phyloP scores from a whole-genome alignment of 2,797 vertebrate genomes.

The Artibeus lituratus region DNA sequence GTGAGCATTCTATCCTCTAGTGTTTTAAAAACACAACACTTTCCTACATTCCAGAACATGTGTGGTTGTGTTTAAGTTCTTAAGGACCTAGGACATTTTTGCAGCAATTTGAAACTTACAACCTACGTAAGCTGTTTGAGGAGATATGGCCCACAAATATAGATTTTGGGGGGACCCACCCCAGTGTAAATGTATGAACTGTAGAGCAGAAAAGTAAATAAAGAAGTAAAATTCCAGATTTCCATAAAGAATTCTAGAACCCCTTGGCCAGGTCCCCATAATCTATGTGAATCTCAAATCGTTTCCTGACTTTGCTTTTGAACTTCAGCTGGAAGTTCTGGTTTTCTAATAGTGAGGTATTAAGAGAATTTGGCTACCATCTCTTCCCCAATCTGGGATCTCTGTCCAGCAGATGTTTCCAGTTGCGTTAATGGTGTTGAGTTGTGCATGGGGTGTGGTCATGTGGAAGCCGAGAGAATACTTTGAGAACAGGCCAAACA shows the following conservation, averaged over 20 bases:
- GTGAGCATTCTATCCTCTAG: conserved; percentile 21
- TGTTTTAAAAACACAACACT: conserved; percentile 52
- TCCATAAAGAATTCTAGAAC: conserved; percentile 56
- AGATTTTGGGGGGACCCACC: conserved; percentile 48
- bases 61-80: conserved; percentile 46
- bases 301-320: conserved; percentile 57
- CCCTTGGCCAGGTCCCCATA: not conserved
- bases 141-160: not conserved
- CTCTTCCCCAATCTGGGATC: conserved; percentile 17
- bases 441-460: conserved; percentile 25
- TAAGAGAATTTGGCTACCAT: conserved; percentile 50
- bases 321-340: conserved; percentile 42
- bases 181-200: conserved; percentile 35
- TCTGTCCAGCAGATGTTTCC: conserved; percentile 67
- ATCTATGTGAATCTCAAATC: conserved; percentile 30
- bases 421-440: conserved; percentile 73
- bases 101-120: conserved; percentile 45
- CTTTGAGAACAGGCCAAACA: conserved; percentile 70
- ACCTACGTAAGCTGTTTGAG: conserved; percentile 40
- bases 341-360: conserved; percentile 62
- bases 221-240: conserved; percentile 9
- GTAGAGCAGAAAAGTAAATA: not conserved
- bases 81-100: conserved; percentile 42
- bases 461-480: conserved; percentile 70
- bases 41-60: conserved; percentile 38